These are phyloP conservation scores for Tragelaphus strepsiceros DNA, from an alignment of 2,113 vertebrate genomes.

Conservation along the genomic window DNA sequence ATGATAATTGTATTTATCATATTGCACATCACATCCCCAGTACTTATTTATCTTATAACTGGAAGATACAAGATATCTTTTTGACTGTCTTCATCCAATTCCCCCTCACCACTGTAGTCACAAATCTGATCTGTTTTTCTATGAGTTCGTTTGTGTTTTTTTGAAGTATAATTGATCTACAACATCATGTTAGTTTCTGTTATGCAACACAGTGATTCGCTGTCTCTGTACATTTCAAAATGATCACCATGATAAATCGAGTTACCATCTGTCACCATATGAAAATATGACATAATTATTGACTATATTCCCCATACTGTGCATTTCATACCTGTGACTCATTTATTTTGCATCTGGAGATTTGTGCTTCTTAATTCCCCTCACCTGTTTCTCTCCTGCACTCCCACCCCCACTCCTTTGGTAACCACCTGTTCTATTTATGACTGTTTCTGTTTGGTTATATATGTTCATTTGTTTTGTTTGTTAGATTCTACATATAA, in stretches of 20 bases:
- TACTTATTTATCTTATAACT: not conserved
- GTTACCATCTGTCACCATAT: not conserved
- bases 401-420: not conserved
- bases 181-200: not conserved
- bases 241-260: not conserved
- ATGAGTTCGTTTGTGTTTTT: not conserved
- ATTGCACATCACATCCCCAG: not conserved
- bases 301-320: not conserved
- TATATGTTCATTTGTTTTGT: not conserved
- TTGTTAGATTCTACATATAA: not conserved
- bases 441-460: not conserved
- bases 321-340: not conserved
- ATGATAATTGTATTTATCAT: not conserved
- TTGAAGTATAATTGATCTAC: not conserved
- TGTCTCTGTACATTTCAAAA: not conserved
- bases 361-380: not conserved
- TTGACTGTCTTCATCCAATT: not conserved
- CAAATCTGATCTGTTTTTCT: not conserved
- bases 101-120: not conserved
- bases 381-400: not conserved
- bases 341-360: not conserved
- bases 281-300: not conserved
- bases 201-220: not conserved
- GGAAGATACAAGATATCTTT: not conserved
- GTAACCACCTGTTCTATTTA: not conserved